Evolutionary conservation across 1,140 invertebrate species (phyloP), one percentile per base, ranked within the genome.

Genomic region (Zelostemma sp.): DNA sequence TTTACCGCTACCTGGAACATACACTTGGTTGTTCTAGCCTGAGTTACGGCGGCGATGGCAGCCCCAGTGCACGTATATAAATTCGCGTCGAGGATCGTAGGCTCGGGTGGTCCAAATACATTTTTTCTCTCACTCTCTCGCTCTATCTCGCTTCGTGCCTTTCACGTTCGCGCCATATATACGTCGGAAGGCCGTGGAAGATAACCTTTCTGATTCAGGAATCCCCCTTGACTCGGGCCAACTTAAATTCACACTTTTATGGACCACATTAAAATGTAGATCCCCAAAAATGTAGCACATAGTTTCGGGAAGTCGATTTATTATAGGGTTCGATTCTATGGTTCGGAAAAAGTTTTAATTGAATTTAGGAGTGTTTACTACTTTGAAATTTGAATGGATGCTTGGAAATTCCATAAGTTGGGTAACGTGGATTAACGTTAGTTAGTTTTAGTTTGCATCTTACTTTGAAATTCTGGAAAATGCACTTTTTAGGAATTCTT

Each of bases 1-100:
- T 80, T 80, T 78, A 79, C 79, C 76, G 79, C 79, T 79, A 80
- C 79, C 76, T 79, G 77, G 73, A 75, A 78, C 72, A 79, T 76
- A 75, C 69, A 62, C 78, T 72, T 72, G 65, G 76, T 79, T 80
- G 76, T 78, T 77, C 78, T 79, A 80, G 76, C 71, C 73, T 79
- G 73, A 80, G 68, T 79, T 80, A 80, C 78, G 74, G 61, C 70
- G 64, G 57, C 72, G 76, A 77, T 76, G 74, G 35, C 55, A 69
- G 59, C 58, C 41, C 31, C 41, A 28, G 48, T 40, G 61, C 45
- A 46, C 68, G 60, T 61, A 69, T 69, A 76, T 78, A 78, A 78
- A 78, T 78, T 75, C 64, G 57, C 5, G 56, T 33, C 21, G 45
- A 11, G 53, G 56, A 70, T 67, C 50, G 64, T 57, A 51, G 66